phyloP scores from a whole-genome alignment of 2,113 vertebrate species.

The Vidua chalybeata region DNA sequence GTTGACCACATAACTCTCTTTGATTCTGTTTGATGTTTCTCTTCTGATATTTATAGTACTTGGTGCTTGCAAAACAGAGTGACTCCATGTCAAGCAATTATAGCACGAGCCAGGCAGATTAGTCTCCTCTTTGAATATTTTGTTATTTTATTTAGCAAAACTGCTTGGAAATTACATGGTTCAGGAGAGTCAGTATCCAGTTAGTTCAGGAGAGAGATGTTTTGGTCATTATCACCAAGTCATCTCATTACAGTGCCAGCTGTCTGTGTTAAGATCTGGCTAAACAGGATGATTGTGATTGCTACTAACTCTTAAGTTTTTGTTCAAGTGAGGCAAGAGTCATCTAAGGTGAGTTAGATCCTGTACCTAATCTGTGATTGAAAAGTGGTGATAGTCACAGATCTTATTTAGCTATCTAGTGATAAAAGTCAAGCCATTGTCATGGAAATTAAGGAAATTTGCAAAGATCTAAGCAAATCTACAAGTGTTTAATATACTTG shows the following conservation, averaged over 20 bases:
- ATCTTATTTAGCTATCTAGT: not conserved
- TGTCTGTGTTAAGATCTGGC: not conserved
- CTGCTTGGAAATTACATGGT: not conserved
- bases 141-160: not conserved
- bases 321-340: not conserved
- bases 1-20: not conserved
- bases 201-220: not conserved
- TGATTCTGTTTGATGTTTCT: not conserved
- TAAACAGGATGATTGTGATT: not conserved
- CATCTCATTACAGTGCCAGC: not conserved
- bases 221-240: not conserved
- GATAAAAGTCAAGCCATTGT: not conserved
- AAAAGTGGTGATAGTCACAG: not conserved
- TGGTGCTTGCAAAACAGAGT: not conserved
- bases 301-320: not conserved
- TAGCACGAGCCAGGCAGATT: not conserved
- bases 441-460: not conserved
- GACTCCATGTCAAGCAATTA: not conserved
- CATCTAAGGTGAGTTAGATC: not conserved
- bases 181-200: not conserved
- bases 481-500: not conserved
- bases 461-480: not conserved
- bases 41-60: not conserved
- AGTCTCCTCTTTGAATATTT: not conserved
- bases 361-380: not conserved